These are phyloP conservation scores for Bruchidius siliquastri DNA, from an alignment of 2,888 invertebrate genomes.

Conservation along the genomic window DNA sequence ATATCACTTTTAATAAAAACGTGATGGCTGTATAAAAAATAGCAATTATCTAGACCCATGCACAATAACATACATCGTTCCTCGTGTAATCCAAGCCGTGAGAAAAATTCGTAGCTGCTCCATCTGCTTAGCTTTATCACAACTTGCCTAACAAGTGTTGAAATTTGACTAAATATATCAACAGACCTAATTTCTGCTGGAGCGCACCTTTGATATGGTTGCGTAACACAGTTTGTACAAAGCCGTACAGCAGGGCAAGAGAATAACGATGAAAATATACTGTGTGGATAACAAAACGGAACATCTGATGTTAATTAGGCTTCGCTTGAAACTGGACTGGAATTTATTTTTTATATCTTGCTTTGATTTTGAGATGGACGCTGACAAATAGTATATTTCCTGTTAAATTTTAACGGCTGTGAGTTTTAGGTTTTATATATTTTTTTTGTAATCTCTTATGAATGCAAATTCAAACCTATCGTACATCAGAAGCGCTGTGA, in stretches of 20 bases:
- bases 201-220: not conserved
- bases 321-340: not conserved
- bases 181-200: not conserved
- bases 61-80: not conserved
- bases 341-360: too few species aligned
- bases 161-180: not conserved
- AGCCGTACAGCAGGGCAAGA: not conserved
- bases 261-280: not conserved
- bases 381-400: too few species aligned
- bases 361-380: too few species aligned
- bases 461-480: too few species aligned
- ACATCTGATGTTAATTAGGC: not conserved
- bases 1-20: not conserved
- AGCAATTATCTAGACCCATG: not conserved
- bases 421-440: too few species aligned
- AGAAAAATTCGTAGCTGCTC: not conserved
- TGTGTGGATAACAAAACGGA: not conserved
- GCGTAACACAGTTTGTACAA: not conserved
- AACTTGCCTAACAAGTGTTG: not conserved
- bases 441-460: too few species aligned
- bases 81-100: not conserved
- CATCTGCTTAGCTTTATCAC: not conserved
- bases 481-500: too few species aligned
- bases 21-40: not conserved
- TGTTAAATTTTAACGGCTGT: too few species aligned